phyloP scores from a whole-genome alignment of 2,888 invertebrate species.

The Amphipoea lucens region DNA sequence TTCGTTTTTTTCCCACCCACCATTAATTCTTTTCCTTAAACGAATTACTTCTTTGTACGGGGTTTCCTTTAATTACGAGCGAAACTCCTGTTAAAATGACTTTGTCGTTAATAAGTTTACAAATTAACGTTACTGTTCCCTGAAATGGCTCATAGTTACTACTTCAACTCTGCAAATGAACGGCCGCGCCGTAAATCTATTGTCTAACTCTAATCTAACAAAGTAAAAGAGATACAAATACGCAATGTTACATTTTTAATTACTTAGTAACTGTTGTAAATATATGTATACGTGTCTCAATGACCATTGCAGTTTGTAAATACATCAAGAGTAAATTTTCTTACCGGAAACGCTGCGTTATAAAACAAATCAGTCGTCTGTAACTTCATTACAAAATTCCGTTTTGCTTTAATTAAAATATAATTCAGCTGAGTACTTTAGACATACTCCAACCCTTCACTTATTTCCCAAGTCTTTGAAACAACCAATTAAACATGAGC shows the following conservation, averaged over 20 bases:
- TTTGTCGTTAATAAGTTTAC: slow-evolving; percentile 70
- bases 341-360: not conserved
- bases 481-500: slow-evolving; percentile 84
- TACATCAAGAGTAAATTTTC: not conserved
- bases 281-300: not conserved
- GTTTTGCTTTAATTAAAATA: slow-evolving; percentile 62
- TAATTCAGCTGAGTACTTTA: slow-evolving; percentile 56
- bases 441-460: slow-evolving; percentile 68
- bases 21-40: slow-evolving; percentile 79
- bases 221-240: not conserved
- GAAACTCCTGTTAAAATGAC: slow-evolving; percentile 71
- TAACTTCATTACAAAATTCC: slow-evolving; percentile 44
- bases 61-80: slow-evolving; percentile 76
- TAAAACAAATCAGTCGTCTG: slow-evolving; percentile 28
- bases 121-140: slow-evolving; percentile 59
- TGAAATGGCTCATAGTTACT: slow-evolving; percentile 9
- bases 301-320: not conserved
- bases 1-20: slow-evolving; percentile 69
- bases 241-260: not conserved
- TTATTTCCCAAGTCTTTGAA: slow-evolving; percentile 78
- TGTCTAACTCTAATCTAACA: not conserved
- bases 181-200: not conserved
- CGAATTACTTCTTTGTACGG: slow-evolving; percentile 73
- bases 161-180: slow-evolving; percentile 15
- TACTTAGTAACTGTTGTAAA: not conserved